These are phyloP conservation scores for Elymnias hypermnestra DNA, from an alignment of 1,140 invertebrate genomes.

Conservation along the genomic window DNA sequence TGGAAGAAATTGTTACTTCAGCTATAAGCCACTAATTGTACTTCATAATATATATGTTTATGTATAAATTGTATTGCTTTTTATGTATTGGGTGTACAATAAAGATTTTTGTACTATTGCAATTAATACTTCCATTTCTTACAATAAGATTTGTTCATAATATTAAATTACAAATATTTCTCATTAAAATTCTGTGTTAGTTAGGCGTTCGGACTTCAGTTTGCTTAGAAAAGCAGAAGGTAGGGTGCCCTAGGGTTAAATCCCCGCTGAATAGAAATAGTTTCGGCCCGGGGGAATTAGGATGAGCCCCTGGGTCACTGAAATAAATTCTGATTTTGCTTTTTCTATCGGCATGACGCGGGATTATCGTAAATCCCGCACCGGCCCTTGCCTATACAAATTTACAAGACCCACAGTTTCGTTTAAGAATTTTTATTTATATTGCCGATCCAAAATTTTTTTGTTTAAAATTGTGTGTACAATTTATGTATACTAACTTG, in stretches of 20 bases:
- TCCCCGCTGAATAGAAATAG: constrained; percentile 62
- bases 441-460: no score
- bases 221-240: constrained; percentile 13
- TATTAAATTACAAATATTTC: constrained; percentile 20
- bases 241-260: constrained; percentile 30
- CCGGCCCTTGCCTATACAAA: constrained; percentile 39
- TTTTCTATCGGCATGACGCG: constrained; percentile 37
- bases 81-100: no score
- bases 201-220: constrained; percentile 29
- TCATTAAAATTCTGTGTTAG: constrained; percentile 32
- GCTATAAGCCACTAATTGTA: no score
- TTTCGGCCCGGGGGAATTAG: constrained; percentile 49
- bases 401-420: constrained; percentile 16
- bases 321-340: constrained; percentile 65
- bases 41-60: no score
- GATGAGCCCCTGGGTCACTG: constrained; percentile 37
- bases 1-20: no score
- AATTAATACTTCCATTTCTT: no score
- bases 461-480: no score
- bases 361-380: constrained; percentile 35
- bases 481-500: no score
- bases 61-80: no score
- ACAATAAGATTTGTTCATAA: no score
- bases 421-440: constrained; percentile 10
- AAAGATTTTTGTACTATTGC: no score